phyloP scores from a whole-genome alignment of 2,888 invertebrate species.

The Lutraria lutraria region DNA sequence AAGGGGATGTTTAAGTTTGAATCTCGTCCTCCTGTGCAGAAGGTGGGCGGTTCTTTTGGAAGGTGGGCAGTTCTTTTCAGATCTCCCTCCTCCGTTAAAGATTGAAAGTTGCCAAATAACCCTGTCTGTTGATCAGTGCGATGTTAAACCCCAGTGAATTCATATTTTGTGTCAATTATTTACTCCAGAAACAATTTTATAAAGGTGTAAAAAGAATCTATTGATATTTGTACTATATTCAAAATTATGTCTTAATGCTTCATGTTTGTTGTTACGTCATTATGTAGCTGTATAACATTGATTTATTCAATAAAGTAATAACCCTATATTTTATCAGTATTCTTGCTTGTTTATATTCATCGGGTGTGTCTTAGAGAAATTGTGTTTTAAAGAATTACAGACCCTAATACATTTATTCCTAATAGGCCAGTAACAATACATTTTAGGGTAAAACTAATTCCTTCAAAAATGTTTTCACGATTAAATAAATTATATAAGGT shows the following conservation, averaged over 20 bases:
- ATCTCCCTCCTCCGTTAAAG: background rate
- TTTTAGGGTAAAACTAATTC: no score
- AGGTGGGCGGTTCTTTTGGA: background rate
- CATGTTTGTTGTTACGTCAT: background rate
- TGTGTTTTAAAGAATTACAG: no score
- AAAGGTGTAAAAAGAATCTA: background rate
- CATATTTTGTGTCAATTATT: background rate
- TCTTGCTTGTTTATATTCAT: background rate
- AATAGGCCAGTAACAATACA: no score
- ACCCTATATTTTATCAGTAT: slow-evolving; percentile 1
- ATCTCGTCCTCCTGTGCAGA: no score
- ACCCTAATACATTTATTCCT: no score
- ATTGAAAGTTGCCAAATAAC: background rate
- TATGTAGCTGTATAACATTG: slow-evolving; percentile 13
- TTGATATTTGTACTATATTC: background rate
- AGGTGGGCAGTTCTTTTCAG: background rate
- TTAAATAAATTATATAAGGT: no score
- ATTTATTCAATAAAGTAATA: slow-evolving; percentile 17
- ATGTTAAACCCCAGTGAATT: background rate
- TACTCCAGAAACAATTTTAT: background rate
- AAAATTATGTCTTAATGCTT: background rate
- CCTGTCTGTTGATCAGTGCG: background rate
- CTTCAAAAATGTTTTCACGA: no score
- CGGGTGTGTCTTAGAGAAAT: background rate
- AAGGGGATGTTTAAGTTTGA: no score